These are phyloP conservation scores for Dynastes grantii DNA, from an alignment of 2,888 invertebrate species.

Conservation along the genomic window DNA sequence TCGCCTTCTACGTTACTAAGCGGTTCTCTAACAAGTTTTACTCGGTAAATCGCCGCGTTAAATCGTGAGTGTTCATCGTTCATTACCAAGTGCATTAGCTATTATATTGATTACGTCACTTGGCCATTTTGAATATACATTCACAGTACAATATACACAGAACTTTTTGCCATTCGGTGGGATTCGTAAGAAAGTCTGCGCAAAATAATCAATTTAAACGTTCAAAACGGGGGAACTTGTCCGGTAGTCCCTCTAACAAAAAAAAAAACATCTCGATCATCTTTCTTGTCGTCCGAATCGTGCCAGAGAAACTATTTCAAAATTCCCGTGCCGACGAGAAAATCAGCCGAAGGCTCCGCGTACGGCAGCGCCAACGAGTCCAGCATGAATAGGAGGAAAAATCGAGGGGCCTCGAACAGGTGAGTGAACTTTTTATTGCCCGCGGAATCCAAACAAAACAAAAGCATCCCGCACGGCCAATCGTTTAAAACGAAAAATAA, in stretches of 20 bases:
- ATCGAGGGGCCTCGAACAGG: constrained; percentile 85
- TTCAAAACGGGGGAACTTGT: constrained; percentile 29
- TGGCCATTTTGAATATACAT: constrained; percentile 69
- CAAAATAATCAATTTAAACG: neutral
- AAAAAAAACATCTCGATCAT: constrained; percentile 30
- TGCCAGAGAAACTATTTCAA: constrained; percentile 71
- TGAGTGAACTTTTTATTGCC: constrained; percentile 67
- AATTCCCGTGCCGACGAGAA: constrained; percentile 90
- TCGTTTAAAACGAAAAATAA: too few species aligned
- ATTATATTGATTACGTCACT: constrained; percentile 68
- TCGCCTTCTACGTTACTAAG: neutral
- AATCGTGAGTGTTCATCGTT: constrained; percentile 25
- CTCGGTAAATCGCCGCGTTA: neutral
- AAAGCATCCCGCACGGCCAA: constrained; percentile 3
- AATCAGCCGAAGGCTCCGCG: constrained; percentile 86
- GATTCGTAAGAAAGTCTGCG: constrained; percentile 44
- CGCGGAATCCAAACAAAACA: constrained; percentile 21
- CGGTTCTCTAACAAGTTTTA: neutral
- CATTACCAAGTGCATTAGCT: constrained; percentile 11
- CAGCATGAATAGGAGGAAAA: constrained; percentile 90
- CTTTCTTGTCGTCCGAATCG: constrained; percentile 59
- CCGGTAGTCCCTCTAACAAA: constrained; percentile 42
- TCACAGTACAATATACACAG: neutral
- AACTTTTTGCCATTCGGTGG: neutral
- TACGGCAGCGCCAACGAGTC: constrained; percentile 78